Evolutionary conservation across 2,888 invertebrate genomes (phyloP).

Genomic region (Caenorhabditis wallacei): DNA sequence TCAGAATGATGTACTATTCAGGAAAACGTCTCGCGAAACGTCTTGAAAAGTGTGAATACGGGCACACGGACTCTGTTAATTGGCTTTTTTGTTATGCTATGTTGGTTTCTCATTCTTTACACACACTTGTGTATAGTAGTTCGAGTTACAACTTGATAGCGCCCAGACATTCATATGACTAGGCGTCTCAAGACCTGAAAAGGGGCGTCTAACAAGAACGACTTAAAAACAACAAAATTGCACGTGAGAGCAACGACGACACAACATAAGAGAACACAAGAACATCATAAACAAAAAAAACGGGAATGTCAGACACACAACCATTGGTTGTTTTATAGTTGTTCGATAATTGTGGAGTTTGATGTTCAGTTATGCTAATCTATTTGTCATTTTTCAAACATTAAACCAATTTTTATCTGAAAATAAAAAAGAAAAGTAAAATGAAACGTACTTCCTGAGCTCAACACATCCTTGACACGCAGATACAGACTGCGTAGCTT

Average conservation of each 20-base stretch:
- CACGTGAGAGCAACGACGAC: constrained; percentile 43
- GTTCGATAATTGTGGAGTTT: constrained; percentile 24
- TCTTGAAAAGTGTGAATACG: constrained; percentile 11
- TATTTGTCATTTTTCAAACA: constrained; percentile 8
- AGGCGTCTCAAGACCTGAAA: constrained; percentile 39
- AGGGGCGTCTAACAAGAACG: constrained; percentile 31
- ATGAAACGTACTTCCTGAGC: constrained; percentile 60
- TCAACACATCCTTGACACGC: constrained; percentile 61
- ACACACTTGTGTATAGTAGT: constrained; percentile 14
- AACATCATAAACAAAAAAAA: constrained; percentile 40
- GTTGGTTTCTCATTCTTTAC: constrained; percentile 34
- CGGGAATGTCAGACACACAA: not conserved
- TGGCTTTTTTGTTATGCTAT: constrained; percentile 56
- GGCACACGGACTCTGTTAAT: constrained; percentile 33
- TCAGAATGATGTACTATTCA: constrained; percentile 23
- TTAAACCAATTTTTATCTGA: constrained; percentile 6
- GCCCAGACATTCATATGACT: constrained; percentile 46
- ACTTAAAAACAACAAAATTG: constrained; percentile 47
- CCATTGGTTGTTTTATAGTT: constrained; percentile 11
- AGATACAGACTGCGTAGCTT: constrained; percentile 18
- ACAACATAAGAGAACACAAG: constrained; percentile 20
- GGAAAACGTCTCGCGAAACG: constrained; percentile 16
- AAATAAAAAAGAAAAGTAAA: constrained; percentile 8
- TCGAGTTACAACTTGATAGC: constrained; percentile 47
- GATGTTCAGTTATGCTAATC: not conserved